Percentiles rank a stretch among this genome's conserved stretches.
Evolutionary conservation across 2,113 vertebrate species (phyloP).

Genomic region (Ondatra zibethicus): DNA sequence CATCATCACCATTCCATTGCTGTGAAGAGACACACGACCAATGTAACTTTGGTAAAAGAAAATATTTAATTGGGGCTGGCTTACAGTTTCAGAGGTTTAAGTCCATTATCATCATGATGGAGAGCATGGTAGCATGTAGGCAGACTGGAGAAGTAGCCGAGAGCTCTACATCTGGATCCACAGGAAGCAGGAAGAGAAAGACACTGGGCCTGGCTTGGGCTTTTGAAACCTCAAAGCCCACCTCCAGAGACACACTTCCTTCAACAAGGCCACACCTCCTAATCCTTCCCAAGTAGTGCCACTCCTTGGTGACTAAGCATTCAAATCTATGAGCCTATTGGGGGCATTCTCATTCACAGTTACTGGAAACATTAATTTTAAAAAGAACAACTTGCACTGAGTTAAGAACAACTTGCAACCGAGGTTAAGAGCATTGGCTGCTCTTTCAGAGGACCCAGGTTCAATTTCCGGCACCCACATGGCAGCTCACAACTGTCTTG

Average conservation of each 20-base stretch:
- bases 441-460: too few species aligned
- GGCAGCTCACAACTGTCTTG: too few species aligned
- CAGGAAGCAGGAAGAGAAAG: neutral
- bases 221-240: neutral
- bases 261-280: neutral
- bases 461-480: too few species aligned
- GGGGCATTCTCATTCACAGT: neutral
- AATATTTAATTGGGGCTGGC: neutral
- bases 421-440: too few species aligned
- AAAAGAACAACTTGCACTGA: neutral
- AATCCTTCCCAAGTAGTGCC: neutral
- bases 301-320: neutral
- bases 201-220: neutral
- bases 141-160: neutral
- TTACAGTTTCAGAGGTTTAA: neutral
- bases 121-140: neutral
- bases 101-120: neutral
- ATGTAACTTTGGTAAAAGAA: neutral
- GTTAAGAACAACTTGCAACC: too few species aligned
- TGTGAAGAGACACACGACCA: neutral
- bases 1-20: neutral
- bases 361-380: neutral
- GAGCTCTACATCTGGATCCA: neutral
- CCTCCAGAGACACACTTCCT: neutral
- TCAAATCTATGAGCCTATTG: neutral